A percentile compares a stretch with the other conserved stretches of the same genome.
Conservation (phyloP, 2,888 invertebrate species). For the Synergus laeviventris region DNA sequence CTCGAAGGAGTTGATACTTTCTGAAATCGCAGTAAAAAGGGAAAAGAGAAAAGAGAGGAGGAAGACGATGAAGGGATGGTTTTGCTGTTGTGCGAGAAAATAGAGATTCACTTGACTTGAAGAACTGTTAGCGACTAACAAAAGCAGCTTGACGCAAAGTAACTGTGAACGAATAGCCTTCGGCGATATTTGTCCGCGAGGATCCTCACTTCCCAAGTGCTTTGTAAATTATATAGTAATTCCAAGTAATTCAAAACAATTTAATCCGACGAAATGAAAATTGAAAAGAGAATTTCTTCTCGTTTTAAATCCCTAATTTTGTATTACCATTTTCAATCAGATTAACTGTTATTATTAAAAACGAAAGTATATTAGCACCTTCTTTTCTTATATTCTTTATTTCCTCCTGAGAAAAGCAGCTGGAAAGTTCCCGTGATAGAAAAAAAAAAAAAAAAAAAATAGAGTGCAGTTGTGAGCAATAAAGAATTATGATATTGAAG, state of each 20-base stretch:
- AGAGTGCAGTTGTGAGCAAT: not conserved
- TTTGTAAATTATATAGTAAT: not conserved
- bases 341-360: too few relatives aligned
- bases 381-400: not conserved
- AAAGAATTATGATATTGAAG: conserved; percentile 13
- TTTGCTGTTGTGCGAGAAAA: conserved; percentile 39
- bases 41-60: conserved; percentile 41
- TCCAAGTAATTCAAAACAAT: not conserved
- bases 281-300: too few relatives aligned
- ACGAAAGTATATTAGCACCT: not conserved
- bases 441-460: conserved; percentile 14
- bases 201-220: conserved; percentile 27
- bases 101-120: conserved; percentile 59
- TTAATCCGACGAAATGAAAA: too few relatives aligned
- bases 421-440: not conserved
- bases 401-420: conserved; percentile 26
- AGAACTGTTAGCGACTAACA: conserved; percentile 65
- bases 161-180: conserved; percentile 62
- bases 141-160: conserved; percentile 65
- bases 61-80: conserved; percentile 41
- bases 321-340: too few relatives aligned
- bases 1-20: conserved; percentile 20
- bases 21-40: conserved; percentile 39
- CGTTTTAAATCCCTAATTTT: too few relatives aligned
- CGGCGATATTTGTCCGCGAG: conserved; percentile 50